These are phyloP conservation scores for Bubalus kerabau DNA, from an alignment of 2,113 vertebrate species.

Conservation along the genomic window DNA sequence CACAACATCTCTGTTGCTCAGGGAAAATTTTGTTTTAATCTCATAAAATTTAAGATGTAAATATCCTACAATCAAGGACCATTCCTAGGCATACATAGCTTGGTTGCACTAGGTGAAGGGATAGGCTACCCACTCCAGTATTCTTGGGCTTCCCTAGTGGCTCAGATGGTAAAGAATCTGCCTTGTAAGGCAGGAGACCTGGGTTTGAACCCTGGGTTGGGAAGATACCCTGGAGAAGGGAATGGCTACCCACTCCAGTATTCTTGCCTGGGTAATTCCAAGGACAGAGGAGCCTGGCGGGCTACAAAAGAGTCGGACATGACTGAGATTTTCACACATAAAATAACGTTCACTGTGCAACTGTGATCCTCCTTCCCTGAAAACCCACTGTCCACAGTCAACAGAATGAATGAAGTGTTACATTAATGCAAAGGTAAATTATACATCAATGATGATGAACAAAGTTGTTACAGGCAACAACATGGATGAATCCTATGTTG, in stretches of 20 bases:
- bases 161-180: background rate
- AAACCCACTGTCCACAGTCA: background rate
- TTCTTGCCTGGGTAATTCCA: background rate
- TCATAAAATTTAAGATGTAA: slow-evolving; percentile 8
- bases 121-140: background rate
- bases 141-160: background rate
- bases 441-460: background rate
- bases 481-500: background rate
- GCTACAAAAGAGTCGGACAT: background rate
- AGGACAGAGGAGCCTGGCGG: background rate
- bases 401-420: background rate
- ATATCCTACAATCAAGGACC: background rate
- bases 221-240: background rate
- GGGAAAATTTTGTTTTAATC: background rate
- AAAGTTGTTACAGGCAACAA: background rate
- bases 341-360: background rate
- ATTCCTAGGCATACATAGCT: background rate
- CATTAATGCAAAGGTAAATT: background rate
- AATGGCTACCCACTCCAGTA: background rate
- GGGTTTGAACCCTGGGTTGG: background rate
- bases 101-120: background rate
- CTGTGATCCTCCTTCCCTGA: background rate
- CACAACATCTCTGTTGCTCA: background rate
- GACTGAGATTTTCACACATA: background rate
- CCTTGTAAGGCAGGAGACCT: background rate